These are phyloP conservation scores for Prionace glauca DNA, from an alignment of 2,797 vertebrate genomes.

Conservation along the genomic window DNA sequence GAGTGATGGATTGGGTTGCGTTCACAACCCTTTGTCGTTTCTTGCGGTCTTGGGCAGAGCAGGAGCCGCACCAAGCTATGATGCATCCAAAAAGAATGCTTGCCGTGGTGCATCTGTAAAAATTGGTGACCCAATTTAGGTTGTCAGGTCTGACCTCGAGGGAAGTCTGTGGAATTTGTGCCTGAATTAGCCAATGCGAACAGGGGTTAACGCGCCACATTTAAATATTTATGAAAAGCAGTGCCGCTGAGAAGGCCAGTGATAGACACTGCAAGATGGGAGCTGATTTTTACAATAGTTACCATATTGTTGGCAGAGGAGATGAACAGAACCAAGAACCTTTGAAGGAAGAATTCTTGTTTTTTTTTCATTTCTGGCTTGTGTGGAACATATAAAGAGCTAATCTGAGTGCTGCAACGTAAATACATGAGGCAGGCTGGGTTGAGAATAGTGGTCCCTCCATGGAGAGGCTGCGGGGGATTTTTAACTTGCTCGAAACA, in stretches of 20 bases:
- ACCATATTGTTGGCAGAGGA: not conserved
- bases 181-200: not conserved
- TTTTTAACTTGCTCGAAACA: not conserved
- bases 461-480: not conserved
- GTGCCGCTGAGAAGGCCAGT: not conserved
- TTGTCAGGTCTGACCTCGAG: not conserved
- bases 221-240: not conserved
- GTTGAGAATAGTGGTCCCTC: not conserved
- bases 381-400: not conserved
- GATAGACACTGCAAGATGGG: not conserved
- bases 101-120: too few species aligned
- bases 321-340: not conserved
- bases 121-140: too few species aligned
- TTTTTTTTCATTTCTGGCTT: not conserved
- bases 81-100: too few species aligned
- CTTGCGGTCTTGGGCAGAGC: too few species aligned
- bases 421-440: not conserved
- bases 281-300: not conserved
- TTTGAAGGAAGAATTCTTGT: not conserved
- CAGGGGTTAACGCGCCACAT: not conserved
- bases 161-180: not conserved
- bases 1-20: too few species aligned
- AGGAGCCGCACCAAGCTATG: too few species aligned
- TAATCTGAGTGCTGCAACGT: not conserved
- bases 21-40: too few species aligned